Base-by-base conservation (phyloP, 2,888 invertebrate species). In the Nomada ruficornis region DNA sequence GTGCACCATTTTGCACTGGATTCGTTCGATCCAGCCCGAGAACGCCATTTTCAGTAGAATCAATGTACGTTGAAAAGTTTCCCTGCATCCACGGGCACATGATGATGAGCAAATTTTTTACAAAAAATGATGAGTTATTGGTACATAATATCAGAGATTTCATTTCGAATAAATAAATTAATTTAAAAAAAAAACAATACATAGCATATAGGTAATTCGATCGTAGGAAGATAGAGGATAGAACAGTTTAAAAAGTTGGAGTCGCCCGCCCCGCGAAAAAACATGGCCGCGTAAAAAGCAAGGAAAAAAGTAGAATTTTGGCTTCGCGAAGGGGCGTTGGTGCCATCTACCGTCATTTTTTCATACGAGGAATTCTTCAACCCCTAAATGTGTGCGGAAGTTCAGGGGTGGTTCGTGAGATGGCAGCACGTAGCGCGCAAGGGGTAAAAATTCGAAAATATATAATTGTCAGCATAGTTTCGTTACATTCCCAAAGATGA, bases 291-390 rank as follows among this genome's bases (percentile, higher is more conserved):
- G 44, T 26, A 60, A 63, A 50, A 36, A 60, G 15, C 50, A 73
- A 50, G 13, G 44, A 70, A 74, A 86, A 76, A 57, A 15, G n/a
- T 7, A 2, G 7, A 23, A n/a, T 76, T 68, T 80, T 44, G 57
- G 23, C 47, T 15, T 15, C 15, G 26, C 11, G 80, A 64, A 44
- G 63, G 67, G 50, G 13, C 23, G 18, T 29, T 81, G 65, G 84
- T 86, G 92, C 90, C 93, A 93, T 92, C 93, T 90, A 29, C 20
- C 76, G 83, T 68, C 64, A 88, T 91, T 91, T 92, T 91, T 91
- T 86, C 75, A 69, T 68, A 87, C 60, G 67, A 47, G 36, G 63
- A 55, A 68, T 84, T 80, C 84, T 85, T 84, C 76, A 29, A 57
- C 74, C 73, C 54, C 68, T 70, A 52, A 69, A 75, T 67, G 85